Conservation (phyloP, 2,113 vertebrate genomes). For the Nicator chloris region DNA sequence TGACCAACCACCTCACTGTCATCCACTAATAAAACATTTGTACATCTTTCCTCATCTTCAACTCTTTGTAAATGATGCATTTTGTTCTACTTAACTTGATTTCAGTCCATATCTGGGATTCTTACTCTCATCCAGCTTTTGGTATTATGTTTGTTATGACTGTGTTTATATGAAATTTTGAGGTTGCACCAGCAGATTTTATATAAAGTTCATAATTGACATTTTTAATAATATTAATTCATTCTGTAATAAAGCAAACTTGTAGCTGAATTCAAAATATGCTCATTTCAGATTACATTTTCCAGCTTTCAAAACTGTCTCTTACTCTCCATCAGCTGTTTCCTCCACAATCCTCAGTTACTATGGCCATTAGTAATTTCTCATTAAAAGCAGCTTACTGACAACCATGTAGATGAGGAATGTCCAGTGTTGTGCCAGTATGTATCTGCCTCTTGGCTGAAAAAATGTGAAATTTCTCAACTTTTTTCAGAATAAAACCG, state of each 20-base stretch:
- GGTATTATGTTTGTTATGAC: not conserved
- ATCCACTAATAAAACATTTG: not conserved
- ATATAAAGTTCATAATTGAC: not conserved
- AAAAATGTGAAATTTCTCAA: not conserved
- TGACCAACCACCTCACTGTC: not conserved
- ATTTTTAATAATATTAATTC: not conserved
- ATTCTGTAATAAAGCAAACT: not conserved
- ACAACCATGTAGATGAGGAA: not conserved
- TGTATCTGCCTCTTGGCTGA: not conserved
- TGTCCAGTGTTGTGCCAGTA: not conserved
- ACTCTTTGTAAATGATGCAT: not conserved
- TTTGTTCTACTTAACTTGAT: not conserved
- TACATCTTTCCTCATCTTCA: not conserved
- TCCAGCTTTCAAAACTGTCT: not conserved
- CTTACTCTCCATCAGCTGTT: not conserved
- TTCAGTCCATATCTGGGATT: not conserved
- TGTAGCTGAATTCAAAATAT: not conserved
- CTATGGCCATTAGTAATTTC: not conserved
- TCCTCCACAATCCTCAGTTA: not conserved
- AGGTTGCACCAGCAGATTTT: not conserved
- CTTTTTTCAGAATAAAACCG: not conserved
- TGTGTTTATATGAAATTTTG: not conserved
- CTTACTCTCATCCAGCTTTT: not conserved
- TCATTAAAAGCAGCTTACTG: not conserved
- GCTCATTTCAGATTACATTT: not conserved